A percentile compares a stretch with the other conserved stretches of the same genome.
Evolutionary conservation across 2,888 invertebrate genomes (phyloP).

Genomic region (Sicus ferrugineus): DNA sequence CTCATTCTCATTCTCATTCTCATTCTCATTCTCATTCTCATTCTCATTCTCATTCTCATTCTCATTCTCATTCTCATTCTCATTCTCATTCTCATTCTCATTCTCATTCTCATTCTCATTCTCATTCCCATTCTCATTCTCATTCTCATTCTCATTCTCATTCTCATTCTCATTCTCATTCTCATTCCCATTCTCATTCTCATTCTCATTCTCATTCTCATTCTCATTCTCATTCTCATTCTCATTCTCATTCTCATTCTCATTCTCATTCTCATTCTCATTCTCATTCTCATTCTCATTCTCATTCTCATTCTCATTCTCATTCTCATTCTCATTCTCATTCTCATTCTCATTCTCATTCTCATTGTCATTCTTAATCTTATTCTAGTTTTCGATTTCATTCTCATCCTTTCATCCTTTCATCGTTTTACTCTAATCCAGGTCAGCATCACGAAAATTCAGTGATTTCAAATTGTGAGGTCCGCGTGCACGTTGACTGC

Average conservation of each 20-base stretch:
- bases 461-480: neutral
- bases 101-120: neutral
- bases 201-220: too few species aligned
- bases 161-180: too few species aligned
- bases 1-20: too few species aligned
- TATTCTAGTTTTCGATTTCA: neutral
- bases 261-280: neutral
- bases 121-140: too few species aligned
- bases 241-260: neutral
- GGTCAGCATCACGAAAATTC: constrained; percentile 17
- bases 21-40: too few species aligned
- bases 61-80: too few species aligned
- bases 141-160: too few species aligned
- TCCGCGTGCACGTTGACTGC: neutral
- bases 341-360: neutral
- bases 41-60: too few species aligned
- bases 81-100: neutral
- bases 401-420: neutral
- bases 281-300: neutral
- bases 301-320: neutral
- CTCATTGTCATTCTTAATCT: neutral
- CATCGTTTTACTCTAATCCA: constrained; percentile 6
- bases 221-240: neutral
- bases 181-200: too few species aligned
- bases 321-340: neutral